Conservation (phyloP, 2,113 vertebrate species). For the Periophthalmus modestus region DNA sequence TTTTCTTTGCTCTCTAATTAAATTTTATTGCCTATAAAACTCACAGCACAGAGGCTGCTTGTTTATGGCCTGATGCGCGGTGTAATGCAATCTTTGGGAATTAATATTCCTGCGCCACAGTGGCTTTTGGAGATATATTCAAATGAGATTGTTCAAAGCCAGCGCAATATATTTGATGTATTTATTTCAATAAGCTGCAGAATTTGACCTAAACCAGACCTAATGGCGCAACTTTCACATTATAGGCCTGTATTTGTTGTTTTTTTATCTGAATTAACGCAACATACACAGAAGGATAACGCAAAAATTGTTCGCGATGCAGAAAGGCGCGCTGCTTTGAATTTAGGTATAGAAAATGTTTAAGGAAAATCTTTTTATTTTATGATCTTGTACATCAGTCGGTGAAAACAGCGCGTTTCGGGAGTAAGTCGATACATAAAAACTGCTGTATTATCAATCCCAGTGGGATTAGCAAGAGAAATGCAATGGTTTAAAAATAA, state of each 20-base stretch:
- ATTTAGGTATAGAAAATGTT: background rate
- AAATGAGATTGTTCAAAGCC: slow-evolving; percentile 16
- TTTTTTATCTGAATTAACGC: background rate
- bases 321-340: background rate
- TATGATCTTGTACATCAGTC: background rate
- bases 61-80: slow-evolving; percentile 53
- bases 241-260: background rate
- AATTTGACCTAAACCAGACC: no score
- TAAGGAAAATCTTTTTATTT: no score
- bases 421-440: background rate
- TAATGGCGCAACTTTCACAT: no score
- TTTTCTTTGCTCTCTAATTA: slow-evolving; percentile 76
- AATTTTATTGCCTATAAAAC: slow-evolving; percentile 79
- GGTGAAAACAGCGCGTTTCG: background rate
- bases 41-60: slow-evolving; percentile 64
- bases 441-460: background rate
- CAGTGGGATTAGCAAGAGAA: background rate
- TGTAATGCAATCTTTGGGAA: slow-evolving; percentile 44
- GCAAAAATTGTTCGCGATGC: background rate
- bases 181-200: background rate
- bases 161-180: background rate
- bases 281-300: background rate
- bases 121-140: slow-evolving; percentile 27
- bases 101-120: slow-evolving; percentile 24
- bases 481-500: background rate